These are phyloP conservation scores for Saturnia japonica DNA, from an alignment of 2,888 invertebrate species.

Conservation along the genomic window DNA sequence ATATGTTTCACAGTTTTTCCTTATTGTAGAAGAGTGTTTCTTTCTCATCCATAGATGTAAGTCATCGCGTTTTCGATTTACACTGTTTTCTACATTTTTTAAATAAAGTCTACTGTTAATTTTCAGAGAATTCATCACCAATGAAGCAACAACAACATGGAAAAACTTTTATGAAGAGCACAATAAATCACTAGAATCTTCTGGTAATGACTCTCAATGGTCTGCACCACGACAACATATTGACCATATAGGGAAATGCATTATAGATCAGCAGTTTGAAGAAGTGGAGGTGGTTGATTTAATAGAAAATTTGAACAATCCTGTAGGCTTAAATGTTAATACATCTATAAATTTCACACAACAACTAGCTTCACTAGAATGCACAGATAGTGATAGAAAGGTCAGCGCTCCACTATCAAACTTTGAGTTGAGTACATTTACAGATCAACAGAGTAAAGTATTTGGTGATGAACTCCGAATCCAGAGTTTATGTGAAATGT, in stretches of 20 bases:
- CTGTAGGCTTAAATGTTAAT: slow-evolving; percentile 42
- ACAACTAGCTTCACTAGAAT: slow-evolving; percentile 53
- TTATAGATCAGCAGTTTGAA: slow-evolving; percentile 67
- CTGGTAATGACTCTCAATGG: slow-evolving; percentile 58
- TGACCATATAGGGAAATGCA: slow-evolving; percentile 60
- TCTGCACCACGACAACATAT: slow-evolving; percentile 48
- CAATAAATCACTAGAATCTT: slow-evolving; percentile 68
- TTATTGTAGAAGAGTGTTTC: no score
- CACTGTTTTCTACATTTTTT: background rate
- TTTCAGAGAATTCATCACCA: slow-evolving; percentile 68
- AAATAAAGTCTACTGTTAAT: slow-evolving; percentile 10
- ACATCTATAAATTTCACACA: slow-evolving; percentile 53
- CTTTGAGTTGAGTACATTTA: slow-evolving; percentile 61
- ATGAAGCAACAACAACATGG: slow-evolving; percentile 76
- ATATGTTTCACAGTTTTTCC: no score
- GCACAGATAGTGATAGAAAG: slow-evolving; percentile 45
- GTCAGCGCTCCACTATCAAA: slow-evolving; percentile 47
- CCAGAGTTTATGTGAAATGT: slow-evolving; percentile 48
- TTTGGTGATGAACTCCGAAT: slow-evolving; percentile 57
- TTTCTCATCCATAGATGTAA: no score
- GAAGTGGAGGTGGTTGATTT: slow-evolving; percentile 61
- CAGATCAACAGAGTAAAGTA: slow-evolving; percentile 59
- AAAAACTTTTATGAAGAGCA: slow-evolving; percentile 74
- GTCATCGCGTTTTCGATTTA: background rate
- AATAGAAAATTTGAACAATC: slow-evolving; percentile 38